phyloP scores from a whole-genome alignment of 2,797 vertebrate species.

The Phrynocephalus guinanensis region DNA sequence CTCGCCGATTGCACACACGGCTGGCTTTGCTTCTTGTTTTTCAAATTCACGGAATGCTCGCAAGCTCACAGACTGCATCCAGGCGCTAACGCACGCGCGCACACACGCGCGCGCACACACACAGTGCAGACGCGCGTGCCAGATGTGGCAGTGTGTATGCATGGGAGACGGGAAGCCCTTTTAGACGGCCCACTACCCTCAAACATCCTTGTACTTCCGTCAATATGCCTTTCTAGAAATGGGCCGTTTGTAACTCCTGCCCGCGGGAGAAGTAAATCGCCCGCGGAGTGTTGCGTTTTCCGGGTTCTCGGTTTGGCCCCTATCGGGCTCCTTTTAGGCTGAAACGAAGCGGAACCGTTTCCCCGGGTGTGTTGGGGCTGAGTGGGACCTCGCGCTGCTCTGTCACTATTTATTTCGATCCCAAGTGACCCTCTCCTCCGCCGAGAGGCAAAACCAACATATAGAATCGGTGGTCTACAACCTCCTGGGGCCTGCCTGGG shows the following conservation, averaged over 20 bases:
- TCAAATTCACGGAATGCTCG: no score
- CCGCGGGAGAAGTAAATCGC: neutral
- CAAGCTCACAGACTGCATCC: no score
- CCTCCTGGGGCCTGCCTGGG: slow-evolving; percentile 53
- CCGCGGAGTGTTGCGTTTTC: slow-evolving; percentile 64
- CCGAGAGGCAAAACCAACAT: no score
- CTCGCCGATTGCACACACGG: no score
- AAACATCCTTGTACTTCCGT: neutral
- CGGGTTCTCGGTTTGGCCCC: slow-evolving; percentile 65
- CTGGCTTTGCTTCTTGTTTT: no score
- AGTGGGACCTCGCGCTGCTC: no score
- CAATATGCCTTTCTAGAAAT: neutral
- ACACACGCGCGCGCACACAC: no score
- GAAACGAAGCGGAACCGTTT: slow-evolving; percentile 57
- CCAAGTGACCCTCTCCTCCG: no score
- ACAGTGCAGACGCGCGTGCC: no score
- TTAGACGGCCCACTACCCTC: neutral
- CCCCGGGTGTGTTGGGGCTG: slow-evolving; percentile 21
- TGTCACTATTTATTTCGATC: no score
- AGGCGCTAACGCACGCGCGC: no score
- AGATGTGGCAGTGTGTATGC: no score
- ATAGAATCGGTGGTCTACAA: neutral
- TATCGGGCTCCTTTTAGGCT: slow-evolving; percentile 51
- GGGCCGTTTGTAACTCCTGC: neutral
- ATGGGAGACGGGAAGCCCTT: neutral